phyloP scores from a whole-genome alignment of 1,140 invertebrate genomes.

The Berghia stephanieae region DNA sequence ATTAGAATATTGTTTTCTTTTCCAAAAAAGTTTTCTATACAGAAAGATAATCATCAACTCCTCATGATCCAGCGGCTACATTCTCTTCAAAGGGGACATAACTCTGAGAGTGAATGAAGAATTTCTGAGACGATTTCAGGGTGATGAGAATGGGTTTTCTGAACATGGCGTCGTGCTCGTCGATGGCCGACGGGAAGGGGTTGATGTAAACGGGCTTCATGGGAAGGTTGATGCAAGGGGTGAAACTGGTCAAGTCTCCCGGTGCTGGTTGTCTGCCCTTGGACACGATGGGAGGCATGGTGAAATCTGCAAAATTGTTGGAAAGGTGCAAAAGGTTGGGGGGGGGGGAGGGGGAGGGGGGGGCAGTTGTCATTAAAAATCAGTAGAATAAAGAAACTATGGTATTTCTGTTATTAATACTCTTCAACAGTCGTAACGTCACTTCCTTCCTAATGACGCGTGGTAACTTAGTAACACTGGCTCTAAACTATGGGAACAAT shows the following conservation, averaged over 20 bases:
- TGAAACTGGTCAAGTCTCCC: slow-evolving; percentile 55
- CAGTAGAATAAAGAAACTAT: too few relatives aligned
- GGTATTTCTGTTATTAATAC: too few relatives aligned
- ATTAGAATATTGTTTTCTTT: background rate
- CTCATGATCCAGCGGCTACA: slow-evolving; percentile 20
- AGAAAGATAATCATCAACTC: background rate
- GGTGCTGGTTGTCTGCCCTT: slow-evolving; percentile 50
- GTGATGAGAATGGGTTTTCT: slow-evolving; percentile 61
- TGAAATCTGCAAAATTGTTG: slow-evolving; percentile 51
- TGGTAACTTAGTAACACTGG: too few relatives aligned
- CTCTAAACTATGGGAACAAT: too few relatives aligned
- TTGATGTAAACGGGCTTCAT: slow-evolving; percentile 63
- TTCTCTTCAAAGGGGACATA: slow-evolving; percentile 41
- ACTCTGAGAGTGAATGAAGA: slow-evolving; percentile 60
- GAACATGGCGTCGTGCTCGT: slow-evolving; percentile 46
- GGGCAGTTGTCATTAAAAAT: too few relatives aligned
- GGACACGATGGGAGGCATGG: slow-evolving; percentile 42
- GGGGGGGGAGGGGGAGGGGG: too few relatives aligned
- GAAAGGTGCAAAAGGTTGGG: background rate
- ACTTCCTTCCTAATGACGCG: too few relatives aligned
- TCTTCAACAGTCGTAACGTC: too few relatives aligned
- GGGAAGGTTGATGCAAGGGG: slow-evolving; percentile 61
- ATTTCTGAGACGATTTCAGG: slow-evolving; percentile 64
- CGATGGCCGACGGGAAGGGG: slow-evolving; percentile 57
- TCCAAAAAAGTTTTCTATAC: background rate